Evolutionary conservation across 2,888 invertebrate species (phyloP).

Genomic region (Cephus pygmeus): DNA sequence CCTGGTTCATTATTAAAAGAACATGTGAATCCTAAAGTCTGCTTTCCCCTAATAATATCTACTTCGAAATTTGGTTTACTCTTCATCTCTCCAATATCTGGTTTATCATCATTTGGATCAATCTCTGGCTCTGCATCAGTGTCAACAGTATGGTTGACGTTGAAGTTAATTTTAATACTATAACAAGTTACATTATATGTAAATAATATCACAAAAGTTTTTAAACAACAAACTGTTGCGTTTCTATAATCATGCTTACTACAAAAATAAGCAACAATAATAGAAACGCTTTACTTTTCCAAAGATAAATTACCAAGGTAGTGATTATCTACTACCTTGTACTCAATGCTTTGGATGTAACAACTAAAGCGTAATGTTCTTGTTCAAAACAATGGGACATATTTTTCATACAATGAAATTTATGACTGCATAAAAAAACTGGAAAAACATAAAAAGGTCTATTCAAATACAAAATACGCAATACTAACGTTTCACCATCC

Average conservation of each 20-base stretch:
- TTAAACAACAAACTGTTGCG: background rate
- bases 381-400: background rate
- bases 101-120: constrained; percentile 74
- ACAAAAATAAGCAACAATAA: background rate
- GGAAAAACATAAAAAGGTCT: constrained; percentile 6
- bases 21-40: constrained; percentile 87
- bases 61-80: constrained; percentile 93
- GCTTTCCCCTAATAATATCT: constrained; percentile 81
- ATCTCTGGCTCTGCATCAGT: constrained; percentile 76
- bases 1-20: constrained; percentile 78
- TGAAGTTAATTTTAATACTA: constrained; percentile 84
- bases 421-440: background rate
- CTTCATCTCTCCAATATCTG: constrained; percentile 84
- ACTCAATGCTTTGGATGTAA: constrained; percentile 24
- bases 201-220: background rate
- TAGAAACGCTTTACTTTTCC: constrained; percentile 2
- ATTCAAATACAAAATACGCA: background rate
- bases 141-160: constrained; percentile 95
- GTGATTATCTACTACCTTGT: constrained; percentile 9
- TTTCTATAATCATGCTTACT: constrained; percentile 6
- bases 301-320: constrained; percentile 39
- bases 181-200: constrained; percentile 35
- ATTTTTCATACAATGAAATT: background rate
- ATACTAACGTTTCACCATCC: constrained; percentile 77
- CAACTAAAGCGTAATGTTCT: background rate